Percentiles rank a stretch among this genome's conserved stretches.
Evolutionary conservation across 2,113 vertebrate species (phyloP).

Genomic region (Clupea harengus): DNA sequence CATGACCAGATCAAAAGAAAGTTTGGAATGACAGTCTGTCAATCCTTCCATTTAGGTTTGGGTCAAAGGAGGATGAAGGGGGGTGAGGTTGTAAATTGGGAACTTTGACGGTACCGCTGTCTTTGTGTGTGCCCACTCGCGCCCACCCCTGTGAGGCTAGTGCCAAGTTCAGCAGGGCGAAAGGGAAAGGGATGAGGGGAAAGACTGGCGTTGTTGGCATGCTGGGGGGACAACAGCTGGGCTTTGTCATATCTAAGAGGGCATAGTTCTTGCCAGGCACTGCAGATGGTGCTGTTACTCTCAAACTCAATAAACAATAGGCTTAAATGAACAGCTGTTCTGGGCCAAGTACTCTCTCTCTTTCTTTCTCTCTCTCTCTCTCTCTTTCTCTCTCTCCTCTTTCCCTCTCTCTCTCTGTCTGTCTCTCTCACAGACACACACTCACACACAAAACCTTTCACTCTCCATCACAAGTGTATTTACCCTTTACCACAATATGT

Average conservation of each 20-base stretch:
- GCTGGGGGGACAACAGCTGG: not conserved
- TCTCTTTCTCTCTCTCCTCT: not conserved
- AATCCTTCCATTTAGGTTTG: not conserved
- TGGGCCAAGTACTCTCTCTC: not conserved
- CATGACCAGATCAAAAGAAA: not conserved
- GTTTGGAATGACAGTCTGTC: not conserved
- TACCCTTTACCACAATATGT: not conserved
- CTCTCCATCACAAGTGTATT: not conserved
- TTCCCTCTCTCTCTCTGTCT: not conserved
- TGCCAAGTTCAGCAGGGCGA: not conserved
- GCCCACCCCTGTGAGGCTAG: not conserved
- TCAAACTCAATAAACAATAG: constrained; percentile 10
- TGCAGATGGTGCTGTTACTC: constrained; percentile 11
- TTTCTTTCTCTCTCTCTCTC: not conserved
- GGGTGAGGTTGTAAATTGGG: not conserved
- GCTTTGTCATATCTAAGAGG: constrained; percentile 15
- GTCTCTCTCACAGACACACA: not conserved
- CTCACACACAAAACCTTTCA: not conserved
- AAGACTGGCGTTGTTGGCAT: not conserved
- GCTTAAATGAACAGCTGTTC: constrained; percentile 2
- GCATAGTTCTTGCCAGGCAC: constrained; percentile 2
- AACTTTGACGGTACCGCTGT: not conserved
- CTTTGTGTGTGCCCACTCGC: not conserved
- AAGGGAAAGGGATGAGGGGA: not conserved
- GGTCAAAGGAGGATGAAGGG: not conserved